These are phyloP conservation scores for Saiga tatarica DNA, from an alignment of 2,113 vertebrate genomes.

Conservation along the genomic window DNA sequence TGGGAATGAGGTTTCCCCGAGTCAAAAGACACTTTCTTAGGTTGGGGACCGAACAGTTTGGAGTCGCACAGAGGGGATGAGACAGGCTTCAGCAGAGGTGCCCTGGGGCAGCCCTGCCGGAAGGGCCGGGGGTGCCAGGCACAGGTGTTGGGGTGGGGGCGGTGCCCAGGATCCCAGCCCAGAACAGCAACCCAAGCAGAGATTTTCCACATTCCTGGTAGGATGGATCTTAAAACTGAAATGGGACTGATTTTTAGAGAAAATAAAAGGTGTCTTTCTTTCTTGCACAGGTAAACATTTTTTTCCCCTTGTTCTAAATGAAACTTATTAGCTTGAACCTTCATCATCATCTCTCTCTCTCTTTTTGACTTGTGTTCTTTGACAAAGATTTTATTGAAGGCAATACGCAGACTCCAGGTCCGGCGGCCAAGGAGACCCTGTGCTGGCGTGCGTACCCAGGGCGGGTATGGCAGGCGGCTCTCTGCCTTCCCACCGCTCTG, in stretches of 20 bases:
- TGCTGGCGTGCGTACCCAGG: neutral
- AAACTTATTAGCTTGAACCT: neutral
- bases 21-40: neutral
- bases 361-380: neutral
- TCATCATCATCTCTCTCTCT: neutral
- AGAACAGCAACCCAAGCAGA: neutral
- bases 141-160: neutral
- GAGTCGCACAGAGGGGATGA: neutral
- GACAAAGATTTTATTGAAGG: neutral
- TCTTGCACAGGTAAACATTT: neutral
- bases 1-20: neutral
- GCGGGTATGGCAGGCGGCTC: neutral
- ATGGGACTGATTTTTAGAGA: neutral
- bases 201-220: neutral
- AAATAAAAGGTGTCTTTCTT: neutral
- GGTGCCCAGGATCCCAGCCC: neutral
- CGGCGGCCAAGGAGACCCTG: neutral
- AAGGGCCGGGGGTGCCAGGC: rapidly evolving
- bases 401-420: neutral
- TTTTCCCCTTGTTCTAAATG: neutral
- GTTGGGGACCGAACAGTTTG: neutral
- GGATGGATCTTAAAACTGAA: neutral
- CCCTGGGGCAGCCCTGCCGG: neutral
- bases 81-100: neutral
- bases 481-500: neutral